These are phyloP conservation scores for Irena cyanogastra DNA, from an alignment of 2,113 vertebrate genomes.

Conservation along the genomic window DNA sequence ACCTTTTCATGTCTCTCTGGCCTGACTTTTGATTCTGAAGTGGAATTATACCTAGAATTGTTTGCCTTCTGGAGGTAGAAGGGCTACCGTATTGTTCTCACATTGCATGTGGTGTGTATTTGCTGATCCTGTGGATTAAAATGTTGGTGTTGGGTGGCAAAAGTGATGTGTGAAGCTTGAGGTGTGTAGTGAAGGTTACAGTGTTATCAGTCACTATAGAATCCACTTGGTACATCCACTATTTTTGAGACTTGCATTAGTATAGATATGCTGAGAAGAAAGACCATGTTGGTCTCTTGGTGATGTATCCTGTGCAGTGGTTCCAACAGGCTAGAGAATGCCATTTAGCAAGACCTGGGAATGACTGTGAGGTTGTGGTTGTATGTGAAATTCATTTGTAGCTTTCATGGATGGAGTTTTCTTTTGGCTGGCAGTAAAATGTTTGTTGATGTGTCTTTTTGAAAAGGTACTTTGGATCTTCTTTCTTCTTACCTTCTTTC, in stretches of 20 bases:
- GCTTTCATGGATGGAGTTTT: neutral
- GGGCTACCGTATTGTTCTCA: neutral
- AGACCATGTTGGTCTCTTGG: neutral
- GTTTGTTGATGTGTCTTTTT: neutral
- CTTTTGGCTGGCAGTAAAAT: neutral
- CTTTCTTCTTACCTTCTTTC: neutral
- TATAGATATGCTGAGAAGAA: neutral
- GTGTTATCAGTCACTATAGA: neutral
- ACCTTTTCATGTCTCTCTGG: neutral
- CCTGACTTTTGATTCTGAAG: neutral
- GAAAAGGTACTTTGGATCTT: neutral
- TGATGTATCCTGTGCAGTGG: neutral
- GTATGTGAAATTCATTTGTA: neutral
- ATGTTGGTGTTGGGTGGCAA: neutral
- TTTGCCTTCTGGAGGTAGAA: neutral
- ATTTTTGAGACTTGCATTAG: neutral
- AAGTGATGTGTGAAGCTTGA: neutral
- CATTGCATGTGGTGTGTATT: rapidly evolving
- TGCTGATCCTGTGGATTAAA: neutral
- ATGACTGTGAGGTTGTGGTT: neutral
- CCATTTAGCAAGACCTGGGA: neutral
- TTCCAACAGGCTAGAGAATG: neutral
- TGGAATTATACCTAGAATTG: neutral
- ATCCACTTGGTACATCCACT: neutral
- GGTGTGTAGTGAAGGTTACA: rapidly evolving